These are phyloP conservation scores for Entomobrya multifasciata DNA, from an alignment of 2,888 invertebrate genomes.

Conservation along the genomic window DNA sequence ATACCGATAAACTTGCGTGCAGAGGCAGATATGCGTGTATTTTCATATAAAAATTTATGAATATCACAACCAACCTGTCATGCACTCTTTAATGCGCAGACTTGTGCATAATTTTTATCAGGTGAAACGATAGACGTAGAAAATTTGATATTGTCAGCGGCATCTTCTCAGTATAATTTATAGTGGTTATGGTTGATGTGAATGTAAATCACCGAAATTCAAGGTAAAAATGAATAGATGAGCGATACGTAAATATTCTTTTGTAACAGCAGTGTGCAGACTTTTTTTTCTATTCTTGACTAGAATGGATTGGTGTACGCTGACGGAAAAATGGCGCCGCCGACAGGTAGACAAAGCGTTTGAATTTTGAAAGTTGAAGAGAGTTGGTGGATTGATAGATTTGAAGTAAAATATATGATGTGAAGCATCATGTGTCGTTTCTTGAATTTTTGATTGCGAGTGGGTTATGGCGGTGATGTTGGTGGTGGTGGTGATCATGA, in stretches of 20 bases:
- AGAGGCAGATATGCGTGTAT: neutral
- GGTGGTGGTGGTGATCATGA: constrained; percentile 24
- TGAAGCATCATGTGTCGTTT: constrained; percentile 41
- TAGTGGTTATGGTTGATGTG: constrained; percentile 54
- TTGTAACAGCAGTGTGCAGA: neutral
- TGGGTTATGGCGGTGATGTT: constrained; percentile 9
- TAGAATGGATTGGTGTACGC: neutral
- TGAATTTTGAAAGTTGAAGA: neutral
- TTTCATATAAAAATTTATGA: neutral
- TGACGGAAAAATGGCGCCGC: constrained; percentile 49
- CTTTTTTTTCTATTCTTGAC: constrained; percentile 6
- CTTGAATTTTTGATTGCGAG: constrained; percentile 52
- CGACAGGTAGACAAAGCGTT: constrained; percentile 45
- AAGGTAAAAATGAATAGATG: constrained; percentile 22
- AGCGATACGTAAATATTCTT: neutral
- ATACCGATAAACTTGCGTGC: neutral
- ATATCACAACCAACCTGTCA: neutral
- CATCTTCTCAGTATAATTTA: constrained; percentile 48
- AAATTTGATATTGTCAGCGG: constrained; percentile 46
- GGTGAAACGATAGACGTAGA: neutral
- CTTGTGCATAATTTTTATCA: constrained; percentile 42
- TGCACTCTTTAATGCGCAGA: neutral
- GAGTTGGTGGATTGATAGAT: neutral
- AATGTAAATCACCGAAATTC: constrained; percentile 50
- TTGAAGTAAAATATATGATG: neutral